These are phyloP conservation scores for Eilema depressum DNA, from an alignment of 2,888 invertebrate genomes.

Conservation along the genomic window DNA sequence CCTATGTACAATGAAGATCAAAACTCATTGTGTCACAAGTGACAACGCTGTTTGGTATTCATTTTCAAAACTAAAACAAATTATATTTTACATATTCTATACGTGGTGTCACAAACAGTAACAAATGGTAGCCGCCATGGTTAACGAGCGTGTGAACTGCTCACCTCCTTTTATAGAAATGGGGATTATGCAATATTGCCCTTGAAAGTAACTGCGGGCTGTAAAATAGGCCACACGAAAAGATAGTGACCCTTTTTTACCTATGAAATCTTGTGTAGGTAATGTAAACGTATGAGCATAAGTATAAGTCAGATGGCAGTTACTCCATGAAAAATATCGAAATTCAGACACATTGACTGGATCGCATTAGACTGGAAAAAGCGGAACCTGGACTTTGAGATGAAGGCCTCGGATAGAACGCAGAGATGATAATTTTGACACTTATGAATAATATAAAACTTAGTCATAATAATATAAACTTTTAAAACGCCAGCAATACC, in stretches of 20 bases:
- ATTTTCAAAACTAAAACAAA: constrained; percentile 28
- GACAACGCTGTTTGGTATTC: neutral
- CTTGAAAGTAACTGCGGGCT: neutral
- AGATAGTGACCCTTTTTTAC: neutral
- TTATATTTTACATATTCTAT: constrained; percentile 10
- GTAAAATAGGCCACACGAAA: neutral
- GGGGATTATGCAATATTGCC: neutral
- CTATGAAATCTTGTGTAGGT: too few relatives aligned
- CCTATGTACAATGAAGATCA: neutral
- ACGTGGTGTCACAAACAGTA: constrained; percentile 17
- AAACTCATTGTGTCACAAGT: neutral
- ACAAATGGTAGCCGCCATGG: constrained; percentile 20
- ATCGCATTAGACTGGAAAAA: too few relatives aligned
- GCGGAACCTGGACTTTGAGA: too few relatives aligned
- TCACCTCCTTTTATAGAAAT: constrained; percentile 8
- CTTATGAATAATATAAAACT: too few relatives aligned
- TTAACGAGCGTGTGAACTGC: constrained; percentile 22
- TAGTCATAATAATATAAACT: too few relatives aligned
- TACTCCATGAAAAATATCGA: too few relatives aligned
- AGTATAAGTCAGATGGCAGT: too few relatives aligned
- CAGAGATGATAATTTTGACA: too few relatives aligned
- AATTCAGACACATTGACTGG: too few relatives aligned
- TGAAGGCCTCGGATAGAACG: too few relatives aligned
- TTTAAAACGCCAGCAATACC: neutral
- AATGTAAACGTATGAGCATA: too few relatives aligned